Conservation (phyloP, 2,113 vertebrate genomes). For the Cercopithecus mona region DNA sequence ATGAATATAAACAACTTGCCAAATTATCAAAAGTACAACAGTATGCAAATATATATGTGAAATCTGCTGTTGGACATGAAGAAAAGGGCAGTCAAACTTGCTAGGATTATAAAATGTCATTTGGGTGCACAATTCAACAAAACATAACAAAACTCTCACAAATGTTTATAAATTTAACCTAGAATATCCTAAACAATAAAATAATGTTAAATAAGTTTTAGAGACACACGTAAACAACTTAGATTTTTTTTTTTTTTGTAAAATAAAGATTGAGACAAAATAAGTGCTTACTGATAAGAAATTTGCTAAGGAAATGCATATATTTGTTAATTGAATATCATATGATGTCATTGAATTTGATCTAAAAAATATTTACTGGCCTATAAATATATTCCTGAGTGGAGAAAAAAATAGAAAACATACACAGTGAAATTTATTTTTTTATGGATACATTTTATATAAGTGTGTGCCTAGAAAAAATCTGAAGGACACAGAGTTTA, state of each 20-base stretch:
- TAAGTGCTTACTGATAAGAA: neutral
- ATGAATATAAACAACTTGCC: neutral
- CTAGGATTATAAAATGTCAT: neutral
- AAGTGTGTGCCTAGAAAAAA: neutral
- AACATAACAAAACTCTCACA: neutral
- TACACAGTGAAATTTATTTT: neutral
- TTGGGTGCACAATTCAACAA: neutral
- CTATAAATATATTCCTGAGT: neutral
- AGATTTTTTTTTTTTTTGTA: neutral
- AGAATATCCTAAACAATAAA: neutral
- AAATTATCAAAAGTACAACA: neutral
- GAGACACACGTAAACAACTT: neutral
- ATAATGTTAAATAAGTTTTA: neutral
- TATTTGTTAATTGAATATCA: neutral
- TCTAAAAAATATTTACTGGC: neutral
- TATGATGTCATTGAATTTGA: neutral
- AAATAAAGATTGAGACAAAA: neutral
- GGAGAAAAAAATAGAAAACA: neutral
- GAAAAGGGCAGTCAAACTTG: neutral
- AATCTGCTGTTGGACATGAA: neutral
- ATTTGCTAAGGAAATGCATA: neutral
- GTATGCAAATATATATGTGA: neutral
- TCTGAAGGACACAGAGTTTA: neutral
- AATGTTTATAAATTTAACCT: neutral
- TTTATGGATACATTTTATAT: neutral